Conservation (phyloP, 2,113 vertebrate species). For the Stegastes partitus region DNA sequence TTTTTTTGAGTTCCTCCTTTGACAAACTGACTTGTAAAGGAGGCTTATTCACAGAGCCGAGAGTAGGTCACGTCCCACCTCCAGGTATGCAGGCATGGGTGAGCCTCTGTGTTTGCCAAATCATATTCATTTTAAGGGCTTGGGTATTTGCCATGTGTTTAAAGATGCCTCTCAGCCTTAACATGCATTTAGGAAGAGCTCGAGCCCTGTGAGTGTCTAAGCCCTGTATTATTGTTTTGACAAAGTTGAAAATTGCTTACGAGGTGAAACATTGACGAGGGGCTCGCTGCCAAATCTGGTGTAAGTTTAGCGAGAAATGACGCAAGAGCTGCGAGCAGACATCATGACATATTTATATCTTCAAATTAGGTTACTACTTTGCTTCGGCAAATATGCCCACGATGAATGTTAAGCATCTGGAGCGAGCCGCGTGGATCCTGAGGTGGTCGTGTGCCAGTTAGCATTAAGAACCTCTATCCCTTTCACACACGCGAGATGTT, state of each 20-base stretch:
- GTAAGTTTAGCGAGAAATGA: constrained; percentile 41
- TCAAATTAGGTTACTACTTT: constrained; percentile 45
- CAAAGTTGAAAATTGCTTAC: not conserved
- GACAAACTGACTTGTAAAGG: constrained; percentile 71
- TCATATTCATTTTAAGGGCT: constrained; percentile 19
- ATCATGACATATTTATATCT: constrained; percentile 47
- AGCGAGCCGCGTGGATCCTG: constrained; percentile 10
- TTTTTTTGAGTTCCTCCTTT: constrained; percentile 68
- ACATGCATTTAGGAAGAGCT: not conserved
- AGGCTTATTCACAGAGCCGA: constrained; percentile 59
- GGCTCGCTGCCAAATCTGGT: constrained; percentile 19
- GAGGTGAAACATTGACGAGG: not conserved
- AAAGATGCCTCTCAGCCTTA: constrained; percentile 20
- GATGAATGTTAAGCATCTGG: constrained; percentile 40
- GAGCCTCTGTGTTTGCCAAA: constrained; percentile 51
- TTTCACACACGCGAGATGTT: constrained; percentile 41
- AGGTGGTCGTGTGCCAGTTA: constrained; percentile 32
- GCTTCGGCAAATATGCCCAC: constrained; percentile 5
- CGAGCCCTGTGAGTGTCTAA: not conserved
- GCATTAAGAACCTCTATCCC: constrained; percentile 49
- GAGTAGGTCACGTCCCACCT: constrained; percentile 53
- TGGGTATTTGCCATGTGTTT: constrained; percentile 28
- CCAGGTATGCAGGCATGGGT: constrained; percentile 58
- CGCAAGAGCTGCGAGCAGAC: constrained; percentile 29
- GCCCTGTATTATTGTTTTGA: not conserved